Conservation (phyloP, 35 echinoderm and acorn worm species). For the Ophiothrix spiculata region DNA sequence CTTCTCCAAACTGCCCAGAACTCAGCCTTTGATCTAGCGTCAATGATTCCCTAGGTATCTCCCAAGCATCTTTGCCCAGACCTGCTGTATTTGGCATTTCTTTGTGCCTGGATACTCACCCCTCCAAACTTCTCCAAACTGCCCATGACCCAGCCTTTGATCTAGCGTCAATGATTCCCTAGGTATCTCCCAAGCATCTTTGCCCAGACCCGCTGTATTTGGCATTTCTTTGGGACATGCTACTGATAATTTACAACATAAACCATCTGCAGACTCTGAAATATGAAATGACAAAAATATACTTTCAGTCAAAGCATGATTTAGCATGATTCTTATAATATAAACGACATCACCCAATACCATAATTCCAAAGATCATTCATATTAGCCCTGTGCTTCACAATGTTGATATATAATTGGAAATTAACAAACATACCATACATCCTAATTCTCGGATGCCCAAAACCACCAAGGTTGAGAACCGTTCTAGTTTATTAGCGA, state of each 20-base stretch:
- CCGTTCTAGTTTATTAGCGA: too few species aligned
- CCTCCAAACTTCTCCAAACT: slow-evolving; percentile 94
- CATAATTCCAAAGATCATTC: too few species aligned
- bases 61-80: slow-evolving; percentile 82
- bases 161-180: slow-evolving; percentile 80
- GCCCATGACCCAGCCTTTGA: slow-evolving; percentile 69
- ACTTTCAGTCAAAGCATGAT: too few species aligned
- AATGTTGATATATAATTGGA: too few species aligned
- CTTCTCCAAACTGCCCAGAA: slow-evolving; percentile 96
- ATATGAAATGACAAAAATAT: not conserved
- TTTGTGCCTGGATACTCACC: slow-evolving; percentile 34
- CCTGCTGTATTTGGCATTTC: slow-evolving; percentile 69
- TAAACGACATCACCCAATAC: too few species aligned
- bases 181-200: slow-evolving; percentile 92
- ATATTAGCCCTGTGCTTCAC: too few species aligned
- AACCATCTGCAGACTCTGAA: not conserved
- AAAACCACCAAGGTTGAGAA: too few species aligned
- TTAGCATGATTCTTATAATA: too few species aligned
- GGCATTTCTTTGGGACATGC: slow-evolving; percentile 53
- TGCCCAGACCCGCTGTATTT: slow-evolving; percentile 70
- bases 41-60: slow-evolving; percentile 84
- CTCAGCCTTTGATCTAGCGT: slow-evolving; percentile 76
- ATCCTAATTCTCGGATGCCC: too few species aligned
- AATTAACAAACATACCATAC: too few species aligned
- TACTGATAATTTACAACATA: not conserved